Evolutionary conservation across 2,113 vertebrate genomes (phyloP), one percentile per base, ranked within the genome.

Genomic region (Lampris megalopsis): DNA sequence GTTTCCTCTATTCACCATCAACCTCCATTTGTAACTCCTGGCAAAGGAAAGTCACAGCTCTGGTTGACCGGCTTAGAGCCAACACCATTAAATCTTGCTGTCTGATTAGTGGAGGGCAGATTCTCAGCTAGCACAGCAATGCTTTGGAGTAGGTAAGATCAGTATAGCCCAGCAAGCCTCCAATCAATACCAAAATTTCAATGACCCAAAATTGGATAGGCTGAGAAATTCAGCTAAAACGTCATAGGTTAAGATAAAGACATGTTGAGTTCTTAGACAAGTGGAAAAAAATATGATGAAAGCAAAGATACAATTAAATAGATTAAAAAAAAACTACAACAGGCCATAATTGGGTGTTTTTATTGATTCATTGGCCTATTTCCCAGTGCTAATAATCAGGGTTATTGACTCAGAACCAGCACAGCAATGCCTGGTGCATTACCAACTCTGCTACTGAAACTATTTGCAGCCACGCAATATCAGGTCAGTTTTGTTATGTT

Each of bases 81-180:
- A 86, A 91, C 56, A 81, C 87, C 83, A 85, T 91, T 93, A 90
- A 88, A 86, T 78, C 63, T 74, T 81, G 24, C 87, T 35, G 47
- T 76, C 79, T 80, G 73, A 88, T 91, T 88, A 88, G 85, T 68
- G 36, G 57, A 80, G 80, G 71, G 79, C 80, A 80, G 79, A 78
- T 74, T 5, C 63, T 85, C 79, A 78, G 72, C 60, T 73, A 70
- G 58, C n/a, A 49, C 0, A 52, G 58, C 49, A 8, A 68, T 68
- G 71, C 71, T 49, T 52, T 54, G 68, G 35, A 63, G 69, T 61
- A 63, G 71, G 53, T 63, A 59, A 70, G 35, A 65, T 37, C 24
- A 42, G 13, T 24, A 24, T 24, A 58, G 54, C 53, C 73, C 59
- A 53, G 61, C 10, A 45, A n/a, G 13, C 11, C 24, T 63, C 24